Evolutionary conservation across 2,888 invertebrate species (phyloP), one percentile per base, ranked within the genome.

Genomic region (Rotaria magnacalcarata): DNA sequence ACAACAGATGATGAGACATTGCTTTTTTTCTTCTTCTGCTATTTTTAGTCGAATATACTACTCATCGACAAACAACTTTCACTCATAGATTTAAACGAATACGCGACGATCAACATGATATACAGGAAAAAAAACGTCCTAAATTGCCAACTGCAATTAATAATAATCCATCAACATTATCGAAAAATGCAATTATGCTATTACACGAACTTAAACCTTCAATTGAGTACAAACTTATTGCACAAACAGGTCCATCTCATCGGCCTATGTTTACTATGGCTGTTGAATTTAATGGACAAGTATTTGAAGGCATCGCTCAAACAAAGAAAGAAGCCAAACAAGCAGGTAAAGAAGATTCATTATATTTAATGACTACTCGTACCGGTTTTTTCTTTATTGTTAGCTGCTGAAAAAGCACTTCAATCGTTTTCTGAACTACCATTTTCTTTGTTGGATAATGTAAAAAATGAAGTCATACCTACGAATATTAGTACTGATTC

Each of bases 201-300:
- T 88, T 96, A 86, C 96, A 96, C 91, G 96, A 96, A 92, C 92
- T 96, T 16, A 94, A 94, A 88, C 94, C 94, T 54, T 47, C 85
- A 1, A 80, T 86, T 56, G 80, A 85, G 84, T 86, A 80, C 52
- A 85, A 86, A 21, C 24, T 86, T 16, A 34, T 85, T 2, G 21
- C 80, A 16, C 85, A 85, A 56, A 84, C 54, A n/a, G 86, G 86
- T n/a, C 86, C 85, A 52, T 85, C 86, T 14, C 86, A 86, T 52
- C 85, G 85, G 41, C 86, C 86, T 34, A 52, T 75, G n/a, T 86
- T 86, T 56, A 84, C 27, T 14, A 80, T 80, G 80, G 47, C 80
- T 41, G 80, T 80, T 43, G 80, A 80, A 80, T 3, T 80, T 4
- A 80, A 80, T 47, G 80, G 80, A n/a, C 24, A 80, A 47, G 2